Evolutionary conservation across 2,888 invertebrate species (phyloP), one percentile per base, ranked within the genome.

Genomic region (Herminia tarsipennalis): DNA sequence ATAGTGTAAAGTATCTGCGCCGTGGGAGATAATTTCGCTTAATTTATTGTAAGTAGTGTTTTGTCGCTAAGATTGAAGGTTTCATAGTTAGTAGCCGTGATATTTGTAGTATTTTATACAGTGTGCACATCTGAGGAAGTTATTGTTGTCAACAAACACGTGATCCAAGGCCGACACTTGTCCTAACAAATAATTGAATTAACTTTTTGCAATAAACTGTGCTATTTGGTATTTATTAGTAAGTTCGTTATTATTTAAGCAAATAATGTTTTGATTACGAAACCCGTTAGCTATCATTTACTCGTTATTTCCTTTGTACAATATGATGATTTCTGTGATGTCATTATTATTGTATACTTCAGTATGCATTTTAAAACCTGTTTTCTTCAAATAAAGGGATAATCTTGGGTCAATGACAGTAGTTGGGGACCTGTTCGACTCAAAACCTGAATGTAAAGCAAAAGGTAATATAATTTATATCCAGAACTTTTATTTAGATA

Each of bases 81-180:
- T 35, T 28, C 47, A 24, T 36, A 44, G 30, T 18, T 32, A 25
- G 40, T 54, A 29, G 21, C 38, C 24, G 21, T 33, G 17, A 33
- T 41, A 50, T 65, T 69, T 63, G 51, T 58, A 63, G 25, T 57
- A 48, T 67, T 59, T 30, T 64, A 61, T 60, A 66, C 66, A 60
- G 56, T 62, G 58, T 72, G 64, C 65, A 66, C 66, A 69, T 70
- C 63, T 61, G 63, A 69, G 64, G 62, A 70, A 70, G 66, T 74
- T 81, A 78, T 80, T 81, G 70, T 81, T 78, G 70, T 76, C 70
- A 57, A 70, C 74, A 70, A 72, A 78, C 81, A 83, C 77, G 77
- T 82, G 81, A 82, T 73, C 66, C 81, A 82, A 86, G 83, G 82
- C 73, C 78, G 62, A 47, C 49, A 47, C 45, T 61, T 56, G 60